Conservation (phyloP, 2,113 vertebrate species). For the Myotis yumanensis region DNA sequence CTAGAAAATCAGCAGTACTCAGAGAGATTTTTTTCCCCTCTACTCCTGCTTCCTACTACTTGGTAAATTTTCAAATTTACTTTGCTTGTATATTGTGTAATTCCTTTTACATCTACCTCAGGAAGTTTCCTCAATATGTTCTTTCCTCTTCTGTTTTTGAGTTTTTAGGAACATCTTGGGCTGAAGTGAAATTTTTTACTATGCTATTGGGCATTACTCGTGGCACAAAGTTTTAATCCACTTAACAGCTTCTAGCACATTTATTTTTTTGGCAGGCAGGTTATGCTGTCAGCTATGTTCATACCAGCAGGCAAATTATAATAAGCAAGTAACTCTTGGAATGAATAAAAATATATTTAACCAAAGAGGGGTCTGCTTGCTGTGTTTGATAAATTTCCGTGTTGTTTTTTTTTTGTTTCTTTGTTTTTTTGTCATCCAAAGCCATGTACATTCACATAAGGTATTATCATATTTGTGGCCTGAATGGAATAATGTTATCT, state of each 20-base stretch:
- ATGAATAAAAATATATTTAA: slow-evolving; percentile 32
- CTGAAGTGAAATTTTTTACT: slow-evolving; percentile 4
- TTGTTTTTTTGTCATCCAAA: not conserved
- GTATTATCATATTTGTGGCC: not conserved
- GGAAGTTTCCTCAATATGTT: not conserved
- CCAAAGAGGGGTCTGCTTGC: not conserved
- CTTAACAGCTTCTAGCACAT: slow-evolving; percentile 47
- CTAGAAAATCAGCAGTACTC: slow-evolving; percentile 14
- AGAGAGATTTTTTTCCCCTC: not conserved
- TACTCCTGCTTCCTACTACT: not conserved
- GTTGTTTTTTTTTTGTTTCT: too few relatives aligned
- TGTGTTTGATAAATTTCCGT: slow-evolving; percentile 25
- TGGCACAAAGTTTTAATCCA: slow-evolving; percentile 56
- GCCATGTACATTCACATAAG: not conserved
- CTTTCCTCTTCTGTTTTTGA: not conserved
- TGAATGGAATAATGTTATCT: not conserved
- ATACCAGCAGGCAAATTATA: not conserved
- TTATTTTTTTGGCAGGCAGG: slow-evolving; percentile 37
- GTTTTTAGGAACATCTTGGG: slow-evolving; percentile 33
- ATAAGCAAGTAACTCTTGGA: not conserved
- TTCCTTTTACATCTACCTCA: not conserved
- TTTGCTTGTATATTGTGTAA: not conserved
- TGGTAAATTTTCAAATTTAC: slow-evolving; percentile 44
- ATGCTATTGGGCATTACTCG: not conserved
- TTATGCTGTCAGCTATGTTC: not conserved